Evolutionary conservation across 92 coral and sea anemone genomes (phyloP), one percentile per base, ranked within the genome.

Genomic region (Hydrozoanthus gracilis): DNA sequence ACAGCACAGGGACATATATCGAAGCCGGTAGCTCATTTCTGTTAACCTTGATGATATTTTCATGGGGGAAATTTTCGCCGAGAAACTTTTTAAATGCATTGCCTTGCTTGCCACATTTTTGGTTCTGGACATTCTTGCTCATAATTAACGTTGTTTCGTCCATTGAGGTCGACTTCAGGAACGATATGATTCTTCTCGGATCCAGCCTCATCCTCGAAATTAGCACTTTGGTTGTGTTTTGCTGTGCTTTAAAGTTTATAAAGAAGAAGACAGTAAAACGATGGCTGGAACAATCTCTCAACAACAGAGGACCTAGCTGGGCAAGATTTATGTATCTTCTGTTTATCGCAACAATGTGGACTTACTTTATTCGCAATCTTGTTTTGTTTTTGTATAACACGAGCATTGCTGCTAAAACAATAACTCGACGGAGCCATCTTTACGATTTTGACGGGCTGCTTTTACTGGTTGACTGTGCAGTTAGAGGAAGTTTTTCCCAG

Each of bases 241-340:
- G 93, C 54, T 90, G 94, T 49, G 93, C 93, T 18, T 85, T 92
- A n/a, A 93, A 87, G 55, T 93, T 93, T 82, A 86, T 89, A 18
- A 74, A 89, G 55, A 93, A 92, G 83, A 58, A 77, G 13, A 92
- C 95, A 14, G 90, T 93, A 3, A 78, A 83, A 60, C 60, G 86
- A 51, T 92, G 88, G 87, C 20, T 91, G 44, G 77, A 88, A 55
- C 83, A 86, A 69, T 47, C 17, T 13, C 74, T 83, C 68, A n/a
- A 20, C 11, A 58, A 17, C 77, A 48, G 60, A n/a, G 55, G 39
- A 27, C 39, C 54, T 8, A 8, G 7, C 7, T 51, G 44, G 20
- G 87, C 94, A 4, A 62, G 18, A 8, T 68, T 72, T 39, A 14
- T 87, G 64, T 93, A 92, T 50, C 82, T 14, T 62, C 72, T 92